Evolutionary conservation across 2,113 vertebrate species (phyloP), one percentile per base, ranked within the genome.

Genomic region (Passer montanus): DNA sequence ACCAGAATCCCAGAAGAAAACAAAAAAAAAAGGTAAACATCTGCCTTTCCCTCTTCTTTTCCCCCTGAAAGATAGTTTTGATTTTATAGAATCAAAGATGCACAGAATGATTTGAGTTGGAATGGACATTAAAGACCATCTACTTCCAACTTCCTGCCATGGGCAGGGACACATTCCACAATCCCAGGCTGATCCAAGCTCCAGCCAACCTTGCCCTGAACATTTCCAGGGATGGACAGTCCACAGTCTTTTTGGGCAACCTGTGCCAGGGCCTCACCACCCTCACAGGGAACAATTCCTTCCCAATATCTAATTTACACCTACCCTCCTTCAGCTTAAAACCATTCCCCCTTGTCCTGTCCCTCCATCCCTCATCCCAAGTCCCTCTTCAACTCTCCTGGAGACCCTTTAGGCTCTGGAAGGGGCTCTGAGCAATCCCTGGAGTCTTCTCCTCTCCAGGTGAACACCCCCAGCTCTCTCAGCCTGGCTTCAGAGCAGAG

Each of bases 321-420:
- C 18, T 6, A 11, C 18, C 5, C 18, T 81, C 37, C 15, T 33
- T 31, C 44, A 67, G 2, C 8, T 50, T 33, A 30, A 80, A 2
- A 31, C 15, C 27, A 81, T 52, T 81, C 26, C 11, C 22, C 9
- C 3, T 10, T 44, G 9, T 68, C 21, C 55, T 62, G 11, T 41
- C 24, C 11, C 7, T 47, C n/a, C 62, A 39, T 1, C 1, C 35
- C 52, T 44, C 11, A 7, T 27, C 13, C 53, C 44, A 1, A 19
- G 55, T 3, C 70, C 14, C n/a, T 68, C 53, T 75, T 39, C 60
- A 60, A 39, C 13, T 89, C n/a, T 68, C 4, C 26, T 62, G 39
- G 24, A 89, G 20, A 21, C 39, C 30, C 62, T 83, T 83, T 19
- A 68, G 41, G n/a, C 30, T 0, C 62, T 75, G 46, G 2, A 21